Percentiles rank a stretch among this genome's conserved stretches.
phyloP scores from a whole-genome alignment of 2,113 vertebrate genomes.

The Pardalotus punctatus region DNA sequence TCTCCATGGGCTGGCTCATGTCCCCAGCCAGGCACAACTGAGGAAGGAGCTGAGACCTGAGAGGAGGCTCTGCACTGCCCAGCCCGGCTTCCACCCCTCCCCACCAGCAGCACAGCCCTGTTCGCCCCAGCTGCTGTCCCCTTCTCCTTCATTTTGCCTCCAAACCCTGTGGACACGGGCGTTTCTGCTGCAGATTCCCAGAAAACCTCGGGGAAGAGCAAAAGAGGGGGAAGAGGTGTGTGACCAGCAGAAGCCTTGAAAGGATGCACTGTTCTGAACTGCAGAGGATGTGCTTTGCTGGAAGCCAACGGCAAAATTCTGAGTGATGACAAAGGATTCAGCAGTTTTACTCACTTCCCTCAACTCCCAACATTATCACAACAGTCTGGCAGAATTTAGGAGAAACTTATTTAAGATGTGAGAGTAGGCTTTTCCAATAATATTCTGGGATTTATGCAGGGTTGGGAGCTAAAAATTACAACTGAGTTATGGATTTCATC shows the following conservation, averaged over 20 bases:
- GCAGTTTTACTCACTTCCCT: neutral
- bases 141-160: neutral
- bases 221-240: neutral
- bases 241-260: neutral
- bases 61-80: neutral
- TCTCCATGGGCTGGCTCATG: neutral
- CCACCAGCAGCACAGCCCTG: rapidly evolving
- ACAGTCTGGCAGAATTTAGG: neutral
- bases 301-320: neutral
- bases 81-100: neutral
- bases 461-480: neutral
- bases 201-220: neutral
- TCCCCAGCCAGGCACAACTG: neutral
- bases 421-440: neutral
- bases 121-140: neutral
- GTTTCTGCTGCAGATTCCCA: neutral
- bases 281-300: neutral
- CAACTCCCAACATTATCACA: neutral
- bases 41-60: neutral
- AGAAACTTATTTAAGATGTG: neutral
- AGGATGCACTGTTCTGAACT: neutral
- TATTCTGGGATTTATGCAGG: neutral
- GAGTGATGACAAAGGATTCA: neutral
- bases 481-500: constrained; percentile 22
- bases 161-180: rapidly evolving